These are phyloP conservation scores for Mola mola DNA, from an alignment of 2,113 vertebrate species.

Conservation along the genomic window DNA sequence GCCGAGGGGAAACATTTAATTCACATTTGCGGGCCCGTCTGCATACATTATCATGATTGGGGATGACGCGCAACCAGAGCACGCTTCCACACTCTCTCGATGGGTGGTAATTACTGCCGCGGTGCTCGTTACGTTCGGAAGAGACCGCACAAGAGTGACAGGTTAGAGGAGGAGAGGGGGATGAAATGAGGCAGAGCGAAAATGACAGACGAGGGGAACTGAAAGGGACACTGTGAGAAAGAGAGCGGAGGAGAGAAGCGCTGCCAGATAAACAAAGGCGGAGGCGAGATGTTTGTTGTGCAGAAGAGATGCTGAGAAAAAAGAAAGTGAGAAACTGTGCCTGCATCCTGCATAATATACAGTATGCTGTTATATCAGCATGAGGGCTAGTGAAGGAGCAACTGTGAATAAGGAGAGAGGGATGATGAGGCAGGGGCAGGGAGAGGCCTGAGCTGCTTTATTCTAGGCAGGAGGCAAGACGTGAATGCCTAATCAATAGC, in stretches of 20 bases:
- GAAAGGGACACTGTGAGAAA: conserved; percentile 7
- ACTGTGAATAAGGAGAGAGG: conserved; percentile 33
- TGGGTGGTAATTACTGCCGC: conserved; percentile 43
- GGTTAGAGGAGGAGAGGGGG: conserved; percentile 16
- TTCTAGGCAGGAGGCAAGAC: conserved; percentile 55
- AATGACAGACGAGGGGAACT: conserved; percentile 34
- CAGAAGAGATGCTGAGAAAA: conserved; percentile 26
- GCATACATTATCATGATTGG: conserved; percentile 58
- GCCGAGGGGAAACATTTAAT: conserved; percentile 27
- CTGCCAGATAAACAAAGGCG: conserved; percentile 37
- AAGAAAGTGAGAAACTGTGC: conserved; percentile 14
- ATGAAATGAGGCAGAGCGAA: conserved; percentile 25
- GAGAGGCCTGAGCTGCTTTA: conserved; percentile 48
- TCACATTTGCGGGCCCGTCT: conserved; percentile 44
- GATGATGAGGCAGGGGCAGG: conserved; percentile 52
- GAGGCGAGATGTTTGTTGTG: conserved; percentile 36
- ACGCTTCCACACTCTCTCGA: conserved; percentile 25
- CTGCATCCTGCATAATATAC: conserved; percentile 42
- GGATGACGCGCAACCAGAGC: conserved; percentile 26
- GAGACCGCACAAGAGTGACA: conserved; percentile 32
- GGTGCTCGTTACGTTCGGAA: conserved; percentile 11
- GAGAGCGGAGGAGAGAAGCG: neutral
- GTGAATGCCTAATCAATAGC: conserved; percentile 78
- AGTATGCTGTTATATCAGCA: conserved; percentile 30
- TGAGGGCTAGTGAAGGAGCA: conserved; percentile 20